A percentile compares a stretch with the other conserved stretches of the same genome.
Evolutionary conservation across 2,888 invertebrate species (phyloP).

Genomic region (Myopa tessellatipennis): DNA sequence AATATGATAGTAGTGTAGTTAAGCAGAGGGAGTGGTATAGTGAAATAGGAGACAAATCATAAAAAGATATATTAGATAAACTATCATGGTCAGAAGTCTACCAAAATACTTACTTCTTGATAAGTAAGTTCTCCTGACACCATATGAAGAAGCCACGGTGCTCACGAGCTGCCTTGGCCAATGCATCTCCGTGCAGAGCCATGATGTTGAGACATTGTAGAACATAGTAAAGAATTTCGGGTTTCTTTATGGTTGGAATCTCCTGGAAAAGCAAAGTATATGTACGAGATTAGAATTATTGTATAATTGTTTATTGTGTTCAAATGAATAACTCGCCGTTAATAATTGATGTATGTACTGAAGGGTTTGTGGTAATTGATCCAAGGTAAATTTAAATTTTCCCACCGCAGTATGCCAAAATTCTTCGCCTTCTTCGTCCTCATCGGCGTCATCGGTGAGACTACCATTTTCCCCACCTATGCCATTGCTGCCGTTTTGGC

Average conservation of each 20-base stretch:
- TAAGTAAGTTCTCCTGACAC: constrained; percentile 94
- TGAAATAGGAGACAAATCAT: too few species aligned
- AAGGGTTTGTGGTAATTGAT: constrained; percentile 89
- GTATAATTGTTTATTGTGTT: not conserved
- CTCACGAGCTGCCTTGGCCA: constrained; percentile 85
- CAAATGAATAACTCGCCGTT: constrained; percentile 68
- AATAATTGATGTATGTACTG: constrained; percentile 93
- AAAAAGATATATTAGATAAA: not conserved
- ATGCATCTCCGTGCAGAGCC: constrained; percentile 93
- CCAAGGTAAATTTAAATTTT: constrained; percentile 90
- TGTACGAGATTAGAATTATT: not conserved
- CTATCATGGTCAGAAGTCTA: not conserved
- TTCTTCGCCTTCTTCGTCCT: constrained; percentile 77
- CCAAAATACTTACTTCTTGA: constrained; percentile 80
- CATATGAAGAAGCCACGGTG: constrained; percentile 93
- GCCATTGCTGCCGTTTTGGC: constrained; percentile 74
- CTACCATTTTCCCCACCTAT: constrained; percentile 70
- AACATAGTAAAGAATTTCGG: constrained; percentile 93
- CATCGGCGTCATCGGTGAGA: constrained; percentile 76
- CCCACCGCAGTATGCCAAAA: constrained; percentile 96
- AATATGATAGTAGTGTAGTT: too few species aligned
- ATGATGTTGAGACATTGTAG: constrained; percentile 91
- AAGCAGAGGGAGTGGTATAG: too few species aligned
- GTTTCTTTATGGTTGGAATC: constrained; percentile 82
- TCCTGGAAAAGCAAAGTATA: constrained; percentile 70